A percentile compares a stretch with the other conserved stretches of the same genome.
Evolutionary conservation across 2,888 invertebrate genomes (phyloP).

Genomic region (Caradrina clavipalpis): DNA sequence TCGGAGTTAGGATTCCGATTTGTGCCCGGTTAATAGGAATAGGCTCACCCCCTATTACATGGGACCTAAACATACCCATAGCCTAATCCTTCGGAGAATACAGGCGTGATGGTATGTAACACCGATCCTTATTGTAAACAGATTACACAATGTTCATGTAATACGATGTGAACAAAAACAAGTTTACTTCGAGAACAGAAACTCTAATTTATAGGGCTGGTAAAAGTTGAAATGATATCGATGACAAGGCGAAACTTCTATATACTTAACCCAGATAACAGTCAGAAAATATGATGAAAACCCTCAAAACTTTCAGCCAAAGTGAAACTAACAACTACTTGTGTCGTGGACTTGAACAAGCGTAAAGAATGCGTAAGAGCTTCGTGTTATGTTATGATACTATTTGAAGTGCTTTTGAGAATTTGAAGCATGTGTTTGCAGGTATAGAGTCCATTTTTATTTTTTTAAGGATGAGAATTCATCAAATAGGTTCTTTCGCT

Average conservation of each 20-base stretch:
- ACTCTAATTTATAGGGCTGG: background rate
- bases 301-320: slow-evolving; percentile 38
- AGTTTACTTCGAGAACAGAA: background rate
- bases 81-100: no score
- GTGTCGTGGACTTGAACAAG: slow-evolving; percentile 25
- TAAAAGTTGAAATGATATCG: background rate
- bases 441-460: slow-evolving; percentile 20
- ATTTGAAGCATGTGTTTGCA: slow-evolving; percentile 28
- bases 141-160: background rate
- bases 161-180: background rate
- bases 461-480: no score
- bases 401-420: slow-evolving; percentile 41
- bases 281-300: slow-evolving; percentile 27
- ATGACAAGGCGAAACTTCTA: slow-evolving; percentile 23
- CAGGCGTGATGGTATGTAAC: no score
- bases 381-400: slow-evolving; percentile 48
- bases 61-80: no score
- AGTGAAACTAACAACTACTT: slow-evolving; percentile 45
- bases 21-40: no score
- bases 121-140: slow-evolving; percentile 1
- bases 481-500: no score
- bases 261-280: slow-evolving; percentile 10
- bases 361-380: slow-evolving; percentile 49
- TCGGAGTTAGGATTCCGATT: no score
- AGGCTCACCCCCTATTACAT: no score